Evolutionary conservation across 2,888 invertebrate genomes (phyloP), one percentile per base, ranked within the genome.

Genomic region (Litoditis marina): DNA sequence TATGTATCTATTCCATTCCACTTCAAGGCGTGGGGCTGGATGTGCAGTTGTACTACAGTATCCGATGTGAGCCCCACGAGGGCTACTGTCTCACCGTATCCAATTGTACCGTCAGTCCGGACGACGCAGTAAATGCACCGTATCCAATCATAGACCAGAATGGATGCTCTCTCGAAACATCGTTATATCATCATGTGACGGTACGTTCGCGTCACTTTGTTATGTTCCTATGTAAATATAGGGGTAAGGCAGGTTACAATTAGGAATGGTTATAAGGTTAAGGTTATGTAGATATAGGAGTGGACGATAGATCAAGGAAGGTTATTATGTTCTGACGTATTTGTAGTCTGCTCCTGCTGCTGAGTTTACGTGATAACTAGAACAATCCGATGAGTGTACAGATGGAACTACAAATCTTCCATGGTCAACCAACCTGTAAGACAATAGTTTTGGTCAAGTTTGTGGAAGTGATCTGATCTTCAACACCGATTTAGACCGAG

Each of bases 151-250:
- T 80, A 39, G 80, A 80, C 64, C 73, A 67, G 4, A 50, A 57
- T 22, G 80, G 80, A 13, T 80, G 80, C 61, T 78, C 76, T 31
- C 60, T 68, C n/a, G 80, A 80, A 58, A 68, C 72, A 11, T 73
- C 74, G 1, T 61, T 80, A 3, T 81, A 76, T 63, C 71, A 76
- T 52, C 71, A 81, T 63, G 80, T 80, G 30, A 53, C 71, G 70
- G 79, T 79, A 49, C 47, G 47, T 49, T 44, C 13, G 30, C 27
- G 8, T 56, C 13, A n/a, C n/a, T n/a, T n/a, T n/a, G n/a, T n/a
- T n/a, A n/a, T n/a, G n/a, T n/a, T n/a, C n/a, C n/a, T n/a, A n/a
- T n/a, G n/a, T n/a, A n/a, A n/a, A n/a, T n/a, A n/a, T n/a, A n/a
- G n/a, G n/a, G n/a, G n/a, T n/a, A n/a, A n/a, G n/a, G n/a, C n/a